phyloP scores from a whole-genome alignment of 2,113 vertebrate species.

The Saguinus imperator region DNA sequence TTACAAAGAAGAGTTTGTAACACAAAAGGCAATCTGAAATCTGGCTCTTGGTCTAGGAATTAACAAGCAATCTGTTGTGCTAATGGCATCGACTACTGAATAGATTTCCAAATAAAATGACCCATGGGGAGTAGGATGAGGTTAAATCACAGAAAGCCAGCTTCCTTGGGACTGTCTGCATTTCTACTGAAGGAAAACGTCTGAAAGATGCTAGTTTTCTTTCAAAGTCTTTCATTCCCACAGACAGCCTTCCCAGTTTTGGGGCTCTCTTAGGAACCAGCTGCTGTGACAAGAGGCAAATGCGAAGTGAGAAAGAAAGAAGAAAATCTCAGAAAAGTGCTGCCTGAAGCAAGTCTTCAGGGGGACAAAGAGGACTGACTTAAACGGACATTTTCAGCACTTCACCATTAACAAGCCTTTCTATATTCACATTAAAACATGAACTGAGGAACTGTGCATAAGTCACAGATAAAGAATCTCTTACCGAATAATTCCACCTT shows the following conservation, averaged over 20 bases:
- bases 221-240: not conserved
- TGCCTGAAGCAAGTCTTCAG: not conserved
- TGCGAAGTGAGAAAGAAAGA: not conserved
- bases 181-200: constrained; percentile 36
- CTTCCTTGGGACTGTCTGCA: not conserved
- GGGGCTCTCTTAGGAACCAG: not conserved
- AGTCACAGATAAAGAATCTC: not conserved
- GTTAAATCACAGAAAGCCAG: not conserved
- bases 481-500: not conserved
- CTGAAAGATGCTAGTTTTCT: not conserved
- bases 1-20: constrained; percentile 16
- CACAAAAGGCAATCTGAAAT: constrained; percentile 40
- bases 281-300: not conserved
- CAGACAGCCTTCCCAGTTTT: not conserved
- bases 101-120: constrained; percentile 48
- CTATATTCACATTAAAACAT: not conserved
- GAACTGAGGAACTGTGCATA: not conserved
- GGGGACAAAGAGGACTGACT: not conserved
- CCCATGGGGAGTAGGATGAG: not conserved
- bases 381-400: not conserved
- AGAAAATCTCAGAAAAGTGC: not conserved
- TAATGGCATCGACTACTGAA: constrained; percentile 23
- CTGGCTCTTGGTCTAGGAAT: not conserved
- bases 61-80: not conserved
- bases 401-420: not conserved